Base-by-base conservation (phyloP, 2,888 invertebrate species). In the Podabrus alpinus region DNA sequence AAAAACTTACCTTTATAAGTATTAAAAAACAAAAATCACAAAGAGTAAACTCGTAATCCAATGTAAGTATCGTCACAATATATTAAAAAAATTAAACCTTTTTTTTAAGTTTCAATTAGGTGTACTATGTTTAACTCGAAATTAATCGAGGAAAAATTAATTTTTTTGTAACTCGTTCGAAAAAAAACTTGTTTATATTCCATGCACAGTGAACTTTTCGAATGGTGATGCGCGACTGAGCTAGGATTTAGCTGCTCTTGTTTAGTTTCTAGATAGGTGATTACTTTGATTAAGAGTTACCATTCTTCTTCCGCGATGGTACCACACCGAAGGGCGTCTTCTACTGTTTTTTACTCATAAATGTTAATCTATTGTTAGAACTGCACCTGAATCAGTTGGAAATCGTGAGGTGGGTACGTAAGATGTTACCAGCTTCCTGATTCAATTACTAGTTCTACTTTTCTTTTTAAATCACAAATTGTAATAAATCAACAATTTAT, bases 141-240 rank as follows among this genome's bases (percentile, higher is more conserved):
- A 45, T 45, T 45, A 45, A 45, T n/a, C 5, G 17, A 64, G 7
- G n/a, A 17, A 62, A 64, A 19, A 9, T 64, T 21, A n/a, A 64
- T 13, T 19, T 19, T 45, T 45, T 45, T 45, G 13, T 45, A 45
- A 45, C 45, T 45, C 7, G 45, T 45, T 45, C n/a, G 45, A 64
- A 64, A 64, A 60, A 64, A 64, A 64, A 64, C 62, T 64, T 64
- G 62, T 64, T 64, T 64, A 64, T 17, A 62, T 64, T 64, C 62
- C 62, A 21, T 64, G 62, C 21, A 17, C 21, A 64, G 19, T 64
- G 62, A 64, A 19, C 62, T 64, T 72, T 76, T 73, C 75, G 76
- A 73, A 76, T 72, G 76, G 64, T 71, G 66, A 67, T 68, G 76
- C 64, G 73, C 70, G 76, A 76, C 76, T 76, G 76, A 76, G 70